Evolutionary conservation across 2,113 vertebrate genomes (phyloP).

Genomic region (Polypterus senegalus): DNA sequence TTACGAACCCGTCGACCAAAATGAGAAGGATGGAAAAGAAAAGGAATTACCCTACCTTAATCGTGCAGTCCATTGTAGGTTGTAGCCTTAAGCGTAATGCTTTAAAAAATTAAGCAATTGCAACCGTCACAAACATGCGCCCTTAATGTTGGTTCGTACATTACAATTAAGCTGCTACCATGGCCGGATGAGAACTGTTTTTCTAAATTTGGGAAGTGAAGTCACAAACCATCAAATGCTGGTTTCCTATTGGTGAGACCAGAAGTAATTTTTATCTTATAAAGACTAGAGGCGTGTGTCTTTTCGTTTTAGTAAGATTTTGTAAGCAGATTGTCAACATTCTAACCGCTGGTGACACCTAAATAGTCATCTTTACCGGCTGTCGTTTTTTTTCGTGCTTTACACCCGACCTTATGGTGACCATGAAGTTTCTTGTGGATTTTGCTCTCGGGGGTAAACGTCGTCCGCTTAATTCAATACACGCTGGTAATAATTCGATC

Average conservation of each 20-base stretch:
- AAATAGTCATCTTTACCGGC: too few species aligned
- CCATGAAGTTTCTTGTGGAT: too few species aligned
- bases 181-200: slow-evolving; percentile 53
- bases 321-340: slow-evolving; percentile 1
- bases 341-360: too few species aligned
- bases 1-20: slow-evolving; percentile 15
- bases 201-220: slow-evolving; percentile 72
- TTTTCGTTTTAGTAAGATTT: not conserved
- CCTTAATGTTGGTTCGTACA: slow-evolving; percentile 50
- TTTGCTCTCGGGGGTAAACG: too few species aligned
- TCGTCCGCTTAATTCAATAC: too few species aligned
- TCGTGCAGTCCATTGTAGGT: slow-evolving; percentile 63
- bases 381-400: too few species aligned
- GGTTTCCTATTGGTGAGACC: slow-evolving; percentile 44
- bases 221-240: slow-evolving; percentile 41
- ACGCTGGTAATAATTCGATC: too few species aligned
- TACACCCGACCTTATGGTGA: too few species aligned
- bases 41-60: slow-evolving; percentile 53
- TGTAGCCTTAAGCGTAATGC: slow-evolving; percentile 30
- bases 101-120: slow-evolving; percentile 37
- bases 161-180: slow-evolving; percentile 46
- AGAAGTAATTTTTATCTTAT: slow-evolving; percentile 11
- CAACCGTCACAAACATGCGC: slow-evolving; percentile 34
- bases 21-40: slow-evolving; percentile 2
- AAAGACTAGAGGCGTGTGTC: slow-evolving; percentile 4